Conservation (phyloP, 2,888 invertebrate species). For the Scotopteryx bipunctaria region DNA sequence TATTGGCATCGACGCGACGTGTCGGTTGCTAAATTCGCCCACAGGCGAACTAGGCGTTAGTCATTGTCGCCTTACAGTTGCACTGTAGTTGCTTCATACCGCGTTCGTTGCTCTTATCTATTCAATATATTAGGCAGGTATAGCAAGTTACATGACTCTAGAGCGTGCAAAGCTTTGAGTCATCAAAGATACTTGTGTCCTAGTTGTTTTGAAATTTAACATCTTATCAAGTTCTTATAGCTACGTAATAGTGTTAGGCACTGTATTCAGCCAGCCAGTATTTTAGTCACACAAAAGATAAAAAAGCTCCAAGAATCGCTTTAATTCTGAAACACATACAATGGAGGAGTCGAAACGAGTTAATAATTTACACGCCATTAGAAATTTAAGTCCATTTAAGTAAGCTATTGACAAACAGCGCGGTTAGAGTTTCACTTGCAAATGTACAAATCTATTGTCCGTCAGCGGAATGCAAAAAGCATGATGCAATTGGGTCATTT, state of each 20-base stretch:
- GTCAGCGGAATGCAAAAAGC: constrained; percentile 69
- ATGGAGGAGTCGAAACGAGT: constrained; percentile 1
- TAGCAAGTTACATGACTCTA: constrained; percentile 13
- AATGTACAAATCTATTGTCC: constrained; percentile 64
- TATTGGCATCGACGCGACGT: constrained; percentile 65
- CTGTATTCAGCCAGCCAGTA: too few species aligned
- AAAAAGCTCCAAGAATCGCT: background rate
- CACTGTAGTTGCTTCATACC: constrained; percentile 12
- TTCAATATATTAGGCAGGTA: constrained; percentile 16
- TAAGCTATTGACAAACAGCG: constrained; percentile 35
- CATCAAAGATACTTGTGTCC: constrained; percentile 12
- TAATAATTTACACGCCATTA: constrained; percentile 19
- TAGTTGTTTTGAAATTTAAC: constrained; percentile 12
- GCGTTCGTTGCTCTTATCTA: constrained; percentile 12
- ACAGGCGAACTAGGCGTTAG: constrained; percentile 58
- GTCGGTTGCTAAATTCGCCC: constrained; percentile 69
- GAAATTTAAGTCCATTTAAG: constrained; percentile 19
- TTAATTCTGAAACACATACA: background rate
- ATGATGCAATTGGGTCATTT: constrained; percentile 74
- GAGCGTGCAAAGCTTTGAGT: constrained; percentile 13
- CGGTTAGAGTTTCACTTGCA: constrained; percentile 50
- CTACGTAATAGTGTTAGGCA: background rate
- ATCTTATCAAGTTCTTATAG: background rate
- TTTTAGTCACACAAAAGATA: too few species aligned
- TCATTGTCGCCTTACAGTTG: constrained; percentile 71